Percentiles rank a stretch among this genome's conserved stretches.
These are phyloP conservation scores for Pseudococcus viburni DNA, from an alignment of 2,888 invertebrate species.

Conservation along the genomic window DNA sequence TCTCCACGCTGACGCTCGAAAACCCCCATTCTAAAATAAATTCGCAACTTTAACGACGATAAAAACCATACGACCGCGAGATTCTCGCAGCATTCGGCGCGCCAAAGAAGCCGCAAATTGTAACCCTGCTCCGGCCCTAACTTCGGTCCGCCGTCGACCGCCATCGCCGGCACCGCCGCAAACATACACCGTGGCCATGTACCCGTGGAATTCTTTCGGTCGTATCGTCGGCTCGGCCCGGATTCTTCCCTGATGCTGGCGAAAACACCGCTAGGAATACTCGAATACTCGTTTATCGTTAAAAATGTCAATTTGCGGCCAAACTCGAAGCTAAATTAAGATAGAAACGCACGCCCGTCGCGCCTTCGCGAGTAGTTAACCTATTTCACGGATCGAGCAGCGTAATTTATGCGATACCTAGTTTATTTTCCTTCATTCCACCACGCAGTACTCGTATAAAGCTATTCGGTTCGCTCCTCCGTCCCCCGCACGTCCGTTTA, in stretches of 20 bases:
- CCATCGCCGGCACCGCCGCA: neutral
- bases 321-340: slow-evolving; percentile 38
- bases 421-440: neutral
- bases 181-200: neutral
- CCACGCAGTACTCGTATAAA: neutral
- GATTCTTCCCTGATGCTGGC: too few relatives aligned
- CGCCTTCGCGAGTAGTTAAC: neutral
- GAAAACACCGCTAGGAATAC: neutral
- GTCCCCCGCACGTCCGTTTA: neutral
- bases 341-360: neutral
- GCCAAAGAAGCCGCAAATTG: neutral
- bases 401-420: slow-evolving; percentile 37
- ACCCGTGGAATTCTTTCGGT: neutral
- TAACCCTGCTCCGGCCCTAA: neutral
- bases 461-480: neutral
- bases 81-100: neutral
- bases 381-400: slow-evolving; percentile 9
- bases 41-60: slow-evolving; percentile 2
- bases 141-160: neutral
- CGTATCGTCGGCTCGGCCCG: neutral
- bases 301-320: slow-evolving; percentile 38
- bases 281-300: slow-evolving; percentile 21
- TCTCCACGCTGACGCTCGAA: too few relatives aligned
- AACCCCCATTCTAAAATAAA: neutral
- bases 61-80: neutral